These are phyloP conservation scores for Heliopora coerulea DNA, from an alignment of 92 coral and sea anemone genomes.

Conservation along the genomic window DNA sequence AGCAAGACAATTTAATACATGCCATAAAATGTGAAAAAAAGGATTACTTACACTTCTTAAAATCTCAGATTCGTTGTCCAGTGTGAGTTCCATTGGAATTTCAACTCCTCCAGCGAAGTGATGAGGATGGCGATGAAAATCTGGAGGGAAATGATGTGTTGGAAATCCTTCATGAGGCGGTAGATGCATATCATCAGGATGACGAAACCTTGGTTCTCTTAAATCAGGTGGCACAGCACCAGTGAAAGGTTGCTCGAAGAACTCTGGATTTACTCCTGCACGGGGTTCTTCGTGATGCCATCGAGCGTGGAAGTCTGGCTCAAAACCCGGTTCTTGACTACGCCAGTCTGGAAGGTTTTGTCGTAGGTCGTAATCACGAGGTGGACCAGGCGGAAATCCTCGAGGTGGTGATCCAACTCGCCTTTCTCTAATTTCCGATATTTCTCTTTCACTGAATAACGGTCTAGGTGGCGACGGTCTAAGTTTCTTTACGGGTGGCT, in stretches of 20 bases:
- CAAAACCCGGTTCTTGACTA: slow-evolving; percentile 10
- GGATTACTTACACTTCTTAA: slow-evolving; percentile 66
- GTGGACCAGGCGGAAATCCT: slow-evolving; percentile 38
- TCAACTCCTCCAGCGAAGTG: slow-evolving; percentile 61
- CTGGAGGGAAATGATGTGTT: background rate
- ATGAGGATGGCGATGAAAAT: slow-evolving; percentile 32
- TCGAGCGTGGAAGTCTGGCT: background rate
- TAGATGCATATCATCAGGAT: slow-evolving; percentile 26
- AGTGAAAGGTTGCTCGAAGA: slow-evolving; percentile 10
- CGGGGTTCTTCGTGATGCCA: slow-evolving; percentile 14
- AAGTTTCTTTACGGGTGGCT: slow-evolving; percentile 57
- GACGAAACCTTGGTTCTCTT: slow-evolving; percentile 13
- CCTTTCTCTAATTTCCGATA: slow-evolving; percentile 56
- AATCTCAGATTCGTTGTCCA: slow-evolving; percentile 78
- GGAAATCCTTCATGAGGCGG: slow-evolving; percentile 24
- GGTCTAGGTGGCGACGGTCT: slow-evolving; percentile 62
- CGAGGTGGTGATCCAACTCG: slow-evolving; percentile 56
- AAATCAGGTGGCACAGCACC: background rate
- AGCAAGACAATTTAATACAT: background rate
- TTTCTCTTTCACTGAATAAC: slow-evolving; percentile 64
- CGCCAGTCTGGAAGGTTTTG: slow-evolving; percentile 33
- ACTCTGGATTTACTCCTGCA: slow-evolving; percentile 5
- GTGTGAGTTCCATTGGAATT: slow-evolving; percentile 86
- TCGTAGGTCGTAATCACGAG: slow-evolving; percentile 15
- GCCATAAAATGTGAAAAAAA: background rate